A percentile compares a stretch with the other conserved stretches of the same genome.
Conservation (phyloP, 1,140 invertebrate species). For the Drosophila baimaii region DNA sequence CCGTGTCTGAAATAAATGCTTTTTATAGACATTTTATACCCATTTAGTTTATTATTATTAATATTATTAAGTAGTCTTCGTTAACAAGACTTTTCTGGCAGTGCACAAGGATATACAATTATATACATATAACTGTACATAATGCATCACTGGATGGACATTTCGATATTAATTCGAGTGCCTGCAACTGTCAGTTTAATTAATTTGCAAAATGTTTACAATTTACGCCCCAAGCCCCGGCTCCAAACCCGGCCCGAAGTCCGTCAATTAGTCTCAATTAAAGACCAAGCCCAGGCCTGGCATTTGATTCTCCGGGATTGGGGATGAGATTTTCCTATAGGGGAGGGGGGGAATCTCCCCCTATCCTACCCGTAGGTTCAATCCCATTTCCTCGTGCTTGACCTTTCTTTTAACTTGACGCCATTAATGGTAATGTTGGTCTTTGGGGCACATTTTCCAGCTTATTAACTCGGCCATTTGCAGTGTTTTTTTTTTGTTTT, state of each 20-base stretch:
- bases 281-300: conserved; percentile 1
- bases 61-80: too few species aligned
- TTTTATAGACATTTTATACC: too few species aligned
- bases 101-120: background rate
- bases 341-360: background rate
- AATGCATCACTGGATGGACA: background rate
- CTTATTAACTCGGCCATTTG: conserved; percentile 71
- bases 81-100: background rate
- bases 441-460: conserved; percentile 68
- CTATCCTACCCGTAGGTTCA: background rate
- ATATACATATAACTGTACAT: background rate
- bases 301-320: conserved; percentile 21
- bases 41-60: too few species aligned
- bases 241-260: background rate
- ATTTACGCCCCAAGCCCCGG: conserved; percentile 16
- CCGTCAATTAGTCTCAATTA: conserved; percentile 49
- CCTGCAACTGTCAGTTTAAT: conserved; percentile 49
- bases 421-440: conserved; percentile 67
- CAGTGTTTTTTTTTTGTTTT: conserved; percentile 19
- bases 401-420: conserved; percentile 41
- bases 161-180: conserved; percentile 39
- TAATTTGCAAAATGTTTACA: conserved; percentile 55
- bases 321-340: conserved; percentile 2
- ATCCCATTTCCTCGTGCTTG: conserved; percentile 12
- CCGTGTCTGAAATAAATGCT: too few species aligned